phyloP scores from a whole-genome alignment of 2,113 vertebrate species.

The Vimba vimba region DNA sequence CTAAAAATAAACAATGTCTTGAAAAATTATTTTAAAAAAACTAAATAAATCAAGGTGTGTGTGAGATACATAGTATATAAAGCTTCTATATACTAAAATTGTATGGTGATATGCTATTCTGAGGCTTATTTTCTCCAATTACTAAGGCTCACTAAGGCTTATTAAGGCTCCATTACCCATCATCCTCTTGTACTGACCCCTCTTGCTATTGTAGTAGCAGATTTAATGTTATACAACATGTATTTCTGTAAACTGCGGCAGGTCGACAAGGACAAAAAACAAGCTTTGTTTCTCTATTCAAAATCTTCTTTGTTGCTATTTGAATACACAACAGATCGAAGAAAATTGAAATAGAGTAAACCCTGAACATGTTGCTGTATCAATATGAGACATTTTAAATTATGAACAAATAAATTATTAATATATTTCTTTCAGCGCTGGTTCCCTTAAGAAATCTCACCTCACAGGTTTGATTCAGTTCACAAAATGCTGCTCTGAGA shows the following conservation, averaged over 20 bases:
- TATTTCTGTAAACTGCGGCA: not conserved
- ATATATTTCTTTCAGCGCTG: not conserved
- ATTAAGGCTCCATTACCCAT: not conserved
- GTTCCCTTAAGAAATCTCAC: not conserved
- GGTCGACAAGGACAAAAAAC: not conserved
- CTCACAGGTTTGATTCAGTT: not conserved
- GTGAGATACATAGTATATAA: not conserved
- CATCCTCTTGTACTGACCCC: not conserved
- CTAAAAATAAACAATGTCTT: not conserved
- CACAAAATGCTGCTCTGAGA: not conserved
- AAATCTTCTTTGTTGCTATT: not conserved
- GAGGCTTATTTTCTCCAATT: not conserved
- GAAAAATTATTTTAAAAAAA: not conserved
- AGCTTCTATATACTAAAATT: too few species aligned
- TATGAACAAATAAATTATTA: not conserved
- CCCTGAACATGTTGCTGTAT: not conserved
- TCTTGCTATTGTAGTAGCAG: not conserved
- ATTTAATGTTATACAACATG: constrained; percentile 1
- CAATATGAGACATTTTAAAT: not conserved
- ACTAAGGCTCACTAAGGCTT: too few species aligned
- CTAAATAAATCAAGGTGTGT: not conserved
- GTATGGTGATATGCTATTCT: not conserved
- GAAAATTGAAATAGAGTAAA: not conserved
- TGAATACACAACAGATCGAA: not conserved
- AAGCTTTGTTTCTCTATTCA: not conserved